These are phyloP conservation scores for Drosophila aldrichi DNA, from an alignment of 2,888 invertebrate genomes.

Conservation along the genomic window DNA sequence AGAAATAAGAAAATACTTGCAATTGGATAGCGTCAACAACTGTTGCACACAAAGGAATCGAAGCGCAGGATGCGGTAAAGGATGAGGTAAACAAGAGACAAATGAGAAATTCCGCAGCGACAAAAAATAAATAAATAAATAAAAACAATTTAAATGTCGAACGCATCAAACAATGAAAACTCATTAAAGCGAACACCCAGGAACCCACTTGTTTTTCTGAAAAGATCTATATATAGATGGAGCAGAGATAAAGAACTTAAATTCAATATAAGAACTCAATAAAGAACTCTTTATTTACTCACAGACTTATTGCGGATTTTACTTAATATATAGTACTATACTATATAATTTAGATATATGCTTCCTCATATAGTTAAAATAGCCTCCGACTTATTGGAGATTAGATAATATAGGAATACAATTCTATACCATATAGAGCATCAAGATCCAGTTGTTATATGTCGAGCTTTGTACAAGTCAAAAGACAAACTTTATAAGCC, in stretches of 20 bases:
- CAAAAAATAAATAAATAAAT: background rate
- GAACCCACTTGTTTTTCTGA: background rate
- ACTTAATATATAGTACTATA: background rate
- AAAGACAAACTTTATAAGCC: no score
- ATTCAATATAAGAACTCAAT: background rate
- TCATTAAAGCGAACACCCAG: conserved; percentile 5
- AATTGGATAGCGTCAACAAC: conserved; percentile 9
- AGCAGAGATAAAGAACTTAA: background rate
- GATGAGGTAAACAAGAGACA: background rate
- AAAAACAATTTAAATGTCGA: conserved; percentile 6
- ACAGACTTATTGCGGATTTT: background rate
- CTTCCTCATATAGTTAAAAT: no score
- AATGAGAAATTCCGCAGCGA: background rate
- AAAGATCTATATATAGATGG: conserved; percentile 1
- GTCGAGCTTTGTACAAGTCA: background rate
- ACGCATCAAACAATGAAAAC: background rate
- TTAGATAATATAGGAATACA: background rate
- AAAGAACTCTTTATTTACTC: background rate
- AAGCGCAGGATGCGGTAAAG: conserved; percentile 1
- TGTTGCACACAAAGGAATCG: conserved; percentile 6
- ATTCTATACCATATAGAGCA: background rate
- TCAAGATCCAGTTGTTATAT: background rate
- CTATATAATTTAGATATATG: background rate
- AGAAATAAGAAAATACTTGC: background rate
- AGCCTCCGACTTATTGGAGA: no score